Evolutionary conservation across 1,140 invertebrate genomes (phyloP), one percentile per base, ranked within the genome.

Genomic region (Ips typographus): DNA sequence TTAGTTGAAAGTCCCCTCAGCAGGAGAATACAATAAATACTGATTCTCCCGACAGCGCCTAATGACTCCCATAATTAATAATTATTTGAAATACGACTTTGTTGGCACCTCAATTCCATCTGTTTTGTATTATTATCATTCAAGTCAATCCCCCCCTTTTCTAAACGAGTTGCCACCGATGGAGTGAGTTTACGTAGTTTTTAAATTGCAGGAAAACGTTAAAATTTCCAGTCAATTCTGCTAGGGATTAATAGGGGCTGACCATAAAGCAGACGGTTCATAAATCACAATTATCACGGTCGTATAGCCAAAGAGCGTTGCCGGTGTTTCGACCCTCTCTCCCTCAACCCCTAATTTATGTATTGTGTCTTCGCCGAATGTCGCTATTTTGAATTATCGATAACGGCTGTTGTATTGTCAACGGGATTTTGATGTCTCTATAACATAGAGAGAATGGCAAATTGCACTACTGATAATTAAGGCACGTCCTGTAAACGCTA

Each of bases 271-370:
- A 71, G 55, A 7, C 22, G 60, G 65, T 59, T 64, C 60, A 71
- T 71, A 71, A 71, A 71, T 71, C 70, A 71, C 70, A 68, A 71
- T 71, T 71, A 71, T 68, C 65, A 71, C 60, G n/a, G 40, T 53
- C 70, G 65, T 65, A 39, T 49, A 70, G 68, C 65, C 63, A 57
- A 59, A 55, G 52, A 57, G 58, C 65, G 65, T 56, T 51, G 52
- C 42, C 49, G 51, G 40, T 68, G 57, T 63, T 71, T 71, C 56
- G 60, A 7, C 55, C 64, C 37, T 47, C 3, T 1, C 44, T 22
- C 44, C 3, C 44, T 3, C 41, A 22, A 40, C 61, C 3, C 59
- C 41, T 64, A 64, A 64, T 64, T 64, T 64, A 64, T 64, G 61
- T 64, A 64, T 64, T 64, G 61, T 64, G 61, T 64, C 61, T 38